phyloP scores from a whole-genome alignment of 92 coral and sea anemone species.

The Zoanthus gigantus region DNA sequence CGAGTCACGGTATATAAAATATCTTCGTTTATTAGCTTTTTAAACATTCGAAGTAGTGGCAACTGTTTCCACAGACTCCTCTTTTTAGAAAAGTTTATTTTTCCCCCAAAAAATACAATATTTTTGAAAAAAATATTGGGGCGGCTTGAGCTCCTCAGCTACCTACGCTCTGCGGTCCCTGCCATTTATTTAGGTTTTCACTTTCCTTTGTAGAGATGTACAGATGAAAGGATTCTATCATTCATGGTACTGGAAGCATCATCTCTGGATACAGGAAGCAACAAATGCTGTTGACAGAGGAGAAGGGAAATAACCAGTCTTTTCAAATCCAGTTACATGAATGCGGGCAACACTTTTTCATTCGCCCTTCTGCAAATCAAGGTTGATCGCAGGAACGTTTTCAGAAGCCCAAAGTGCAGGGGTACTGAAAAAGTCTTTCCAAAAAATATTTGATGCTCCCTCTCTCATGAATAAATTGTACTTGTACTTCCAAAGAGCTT shows the following conservation, averaged over 20 bases:
- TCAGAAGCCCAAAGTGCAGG: constrained; percentile 52
- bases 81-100: no score
- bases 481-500: neutral
- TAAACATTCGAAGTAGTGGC: neutral
- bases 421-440: constrained; percentile 40
- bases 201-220: constrained; percentile 46
- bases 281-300: constrained; percentile 50
- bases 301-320: constrained; percentile 52
- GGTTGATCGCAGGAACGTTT: constrained; percentile 60
- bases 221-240: constrained; percentile 33
- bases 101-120: no score
- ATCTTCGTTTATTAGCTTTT: neutral
- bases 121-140: no score
- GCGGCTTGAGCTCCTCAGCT: no score
- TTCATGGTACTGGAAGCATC: neutral
- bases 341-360: constrained; percentile 64
- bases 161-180: no score
- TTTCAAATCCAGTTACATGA: constrained; percentile 55
- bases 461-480: constrained; percentile 19
- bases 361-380: constrained; percentile 58
- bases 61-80: neutral
- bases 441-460: constrained; percentile 53
- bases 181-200: neutral
- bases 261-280: constrained; percentile 24
- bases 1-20: constrained; percentile 38